Percentiles rank a stretch among this genome's conserved stretches.
Evolutionary conservation across 2,888 invertebrate genomes (phyloP).

Genomic region (Scaptomyza tumidula): DNA sequence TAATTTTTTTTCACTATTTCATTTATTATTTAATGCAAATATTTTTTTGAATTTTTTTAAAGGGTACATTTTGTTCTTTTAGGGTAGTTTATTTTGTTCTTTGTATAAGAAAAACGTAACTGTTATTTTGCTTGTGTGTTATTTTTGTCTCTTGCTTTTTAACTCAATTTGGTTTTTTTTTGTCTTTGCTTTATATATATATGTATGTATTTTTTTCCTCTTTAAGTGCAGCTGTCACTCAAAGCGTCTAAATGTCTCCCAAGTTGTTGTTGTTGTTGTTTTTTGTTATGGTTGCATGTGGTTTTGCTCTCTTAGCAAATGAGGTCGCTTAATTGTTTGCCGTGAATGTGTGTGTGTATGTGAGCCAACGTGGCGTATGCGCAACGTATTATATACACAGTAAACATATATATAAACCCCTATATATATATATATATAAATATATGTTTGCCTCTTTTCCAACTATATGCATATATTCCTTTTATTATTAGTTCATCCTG

Average conservation of each 20-base stretch:
- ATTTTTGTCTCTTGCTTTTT: constrained; percentile 5
- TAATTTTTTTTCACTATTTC: no score
- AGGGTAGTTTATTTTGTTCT: constrained; percentile 18
- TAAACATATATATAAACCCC: constrained; percentile 44
- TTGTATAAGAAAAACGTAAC: constrained; percentile 6
- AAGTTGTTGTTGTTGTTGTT: constrained; percentile 46
- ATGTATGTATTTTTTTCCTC: constrained; percentile 50
- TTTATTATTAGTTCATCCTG: constrained; percentile 64
- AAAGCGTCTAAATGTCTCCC: constrained; percentile 75
- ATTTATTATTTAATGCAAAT: background rate
- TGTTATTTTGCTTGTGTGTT: constrained; percentile 8
- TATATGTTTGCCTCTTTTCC: constrained; percentile 12
- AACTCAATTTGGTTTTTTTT: constrained; percentile 9
- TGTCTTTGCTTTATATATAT: constrained; percentile 8
- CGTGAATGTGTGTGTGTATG: constrained; percentile 9
- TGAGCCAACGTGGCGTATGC: constrained; percentile 58
- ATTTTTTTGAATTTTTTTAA: background rate
- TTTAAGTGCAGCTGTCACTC: constrained; percentile 79
- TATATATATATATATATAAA: constrained; percentile 5
- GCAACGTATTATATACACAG: constrained; percentile 32
- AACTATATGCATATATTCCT: constrained; percentile 1
- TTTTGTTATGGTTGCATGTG: constrained; percentile 38
- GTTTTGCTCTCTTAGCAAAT: constrained; percentile 58
- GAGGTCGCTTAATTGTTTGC: constrained; percentile 77
- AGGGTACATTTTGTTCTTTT: background rate